These are phyloP conservation scores for Maconellicoccus hirsutus DNA, from an alignment of 1,140 invertebrate genomes.

Conservation along the genomic window DNA sequence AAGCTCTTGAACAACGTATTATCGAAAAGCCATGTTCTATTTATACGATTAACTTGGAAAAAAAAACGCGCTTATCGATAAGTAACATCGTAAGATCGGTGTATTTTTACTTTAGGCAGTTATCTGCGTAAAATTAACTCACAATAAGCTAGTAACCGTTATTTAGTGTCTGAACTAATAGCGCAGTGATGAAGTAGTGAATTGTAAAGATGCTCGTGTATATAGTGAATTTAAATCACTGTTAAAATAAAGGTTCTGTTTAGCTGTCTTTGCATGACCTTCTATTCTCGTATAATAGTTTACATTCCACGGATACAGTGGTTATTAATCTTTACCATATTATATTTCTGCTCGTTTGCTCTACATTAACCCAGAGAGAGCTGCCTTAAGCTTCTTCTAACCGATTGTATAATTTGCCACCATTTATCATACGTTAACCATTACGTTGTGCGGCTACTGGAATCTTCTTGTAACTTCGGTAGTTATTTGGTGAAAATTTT, in stretches of 20 bases:
- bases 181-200: background rate
- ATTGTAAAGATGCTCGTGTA: background rate
- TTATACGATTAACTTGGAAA: no score
- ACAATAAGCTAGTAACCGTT: background rate
- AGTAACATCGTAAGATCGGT: background rate
- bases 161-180: background rate
- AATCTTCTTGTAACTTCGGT: no score
- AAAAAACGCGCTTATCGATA: no score
- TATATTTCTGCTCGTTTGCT: background rate
- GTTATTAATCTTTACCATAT: conserved; percentile 1
- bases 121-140: conserved; percentile 1
- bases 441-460: no score
- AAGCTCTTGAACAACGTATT: no score
- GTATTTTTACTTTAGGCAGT: background rate
- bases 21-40: no score
- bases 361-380: background rate
- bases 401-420: no score
- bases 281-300: conserved; percentile 1
- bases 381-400: no score
- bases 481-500: no score
- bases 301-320: conserved; percentile 2
- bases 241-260: background rate
- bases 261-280: conserved; percentile 6
- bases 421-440: no score
- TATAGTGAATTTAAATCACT: conserved; percentile 6